Percentiles rank a stretch among this genome's conserved stretches.
Conservation (phyloP, 2,797 vertebrate species). For the Urophycis tenuis region DNA sequence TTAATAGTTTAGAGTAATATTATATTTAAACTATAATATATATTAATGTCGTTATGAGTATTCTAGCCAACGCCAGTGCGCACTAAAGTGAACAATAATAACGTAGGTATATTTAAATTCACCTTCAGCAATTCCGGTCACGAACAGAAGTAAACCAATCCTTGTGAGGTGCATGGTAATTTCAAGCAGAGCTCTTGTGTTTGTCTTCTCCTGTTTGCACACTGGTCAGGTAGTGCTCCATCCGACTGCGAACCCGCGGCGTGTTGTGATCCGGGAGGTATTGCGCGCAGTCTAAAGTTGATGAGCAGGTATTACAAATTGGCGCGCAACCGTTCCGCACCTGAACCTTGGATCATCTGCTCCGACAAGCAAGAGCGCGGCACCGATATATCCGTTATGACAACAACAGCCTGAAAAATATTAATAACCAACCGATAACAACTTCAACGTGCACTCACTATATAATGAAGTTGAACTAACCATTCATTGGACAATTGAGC, state of each 20-base stretch:
- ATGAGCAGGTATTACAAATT: conserved; percentile 8
- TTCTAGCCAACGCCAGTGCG: neutral
- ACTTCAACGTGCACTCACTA: neutral
- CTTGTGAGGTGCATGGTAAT: conserved; percentile 60
- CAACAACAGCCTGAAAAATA: neutral
- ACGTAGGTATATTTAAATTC: conserved; percentile 23
- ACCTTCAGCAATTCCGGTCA: conserved; percentile 61
- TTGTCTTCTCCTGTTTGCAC: conserved; percentile 43
- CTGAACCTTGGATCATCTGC: conserved; percentile 37
- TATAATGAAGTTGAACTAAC: too few species aligned
- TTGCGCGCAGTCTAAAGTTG: neutral
- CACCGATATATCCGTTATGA: conserved; percentile 11
- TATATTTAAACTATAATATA: neutral
- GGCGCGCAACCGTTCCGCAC: conserved; percentile 30
- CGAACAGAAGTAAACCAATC: conserved; percentile 52
- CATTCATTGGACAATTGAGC: neutral
- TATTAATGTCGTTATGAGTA: neutral
- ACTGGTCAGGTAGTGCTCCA: neutral
- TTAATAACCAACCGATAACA: too few species aligned
- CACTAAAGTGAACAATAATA: neutral
- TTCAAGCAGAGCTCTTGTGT: conserved; percentile 22
- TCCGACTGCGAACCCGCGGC: neutral
- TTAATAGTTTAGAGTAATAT: neutral
- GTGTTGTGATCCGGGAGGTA: too few species aligned
- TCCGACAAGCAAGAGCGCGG: conserved; percentile 26